These are phyloP conservation scores for Stegophylla sp. DNA, from an alignment of 2,888 invertebrate species.

Conservation along the genomic window DNA sequence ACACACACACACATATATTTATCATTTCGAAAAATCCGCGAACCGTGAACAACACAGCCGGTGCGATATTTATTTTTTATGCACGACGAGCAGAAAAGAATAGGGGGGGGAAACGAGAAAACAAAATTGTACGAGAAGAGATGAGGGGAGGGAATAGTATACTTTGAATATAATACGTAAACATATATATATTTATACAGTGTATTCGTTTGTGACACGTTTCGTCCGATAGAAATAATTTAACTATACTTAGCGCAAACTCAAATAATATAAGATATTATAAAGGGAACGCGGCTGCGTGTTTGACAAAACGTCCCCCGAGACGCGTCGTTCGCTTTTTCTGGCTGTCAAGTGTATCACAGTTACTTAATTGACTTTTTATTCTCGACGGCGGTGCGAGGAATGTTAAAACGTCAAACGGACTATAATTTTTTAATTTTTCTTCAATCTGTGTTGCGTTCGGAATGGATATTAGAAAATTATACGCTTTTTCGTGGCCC, in stretches of 20 bases:
- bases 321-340: background rate
- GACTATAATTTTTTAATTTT: background rate
- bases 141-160: background rate
- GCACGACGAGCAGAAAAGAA: background rate
- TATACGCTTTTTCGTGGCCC: too few relatives aligned
- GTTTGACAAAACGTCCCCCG: background rate
- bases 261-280: background rate
- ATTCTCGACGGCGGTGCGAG: background rate
- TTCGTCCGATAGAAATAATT: background rate
- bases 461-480: too few relatives aligned
- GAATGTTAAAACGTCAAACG: background rate
- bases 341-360: background rate
- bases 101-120: background rate
- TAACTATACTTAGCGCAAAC: background rate
- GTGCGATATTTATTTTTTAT: constrained; percentile 22
- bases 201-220: background rate
- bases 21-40: constrained; percentile 17
- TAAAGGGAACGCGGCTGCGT: background rate
- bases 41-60: constrained; percentile 32
- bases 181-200: too few relatives aligned
- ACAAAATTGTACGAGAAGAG: background rate
- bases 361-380: background rate
- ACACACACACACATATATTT: background rate
- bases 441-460: too few relatives aligned
- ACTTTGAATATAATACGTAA: too few relatives aligned